A percentile compares a stretch with the other conserved stretches of the same genome.
phyloP scores from a whole-genome alignment of 1,140 invertebrate species.

The Saccostrea cuccullata region DNA sequence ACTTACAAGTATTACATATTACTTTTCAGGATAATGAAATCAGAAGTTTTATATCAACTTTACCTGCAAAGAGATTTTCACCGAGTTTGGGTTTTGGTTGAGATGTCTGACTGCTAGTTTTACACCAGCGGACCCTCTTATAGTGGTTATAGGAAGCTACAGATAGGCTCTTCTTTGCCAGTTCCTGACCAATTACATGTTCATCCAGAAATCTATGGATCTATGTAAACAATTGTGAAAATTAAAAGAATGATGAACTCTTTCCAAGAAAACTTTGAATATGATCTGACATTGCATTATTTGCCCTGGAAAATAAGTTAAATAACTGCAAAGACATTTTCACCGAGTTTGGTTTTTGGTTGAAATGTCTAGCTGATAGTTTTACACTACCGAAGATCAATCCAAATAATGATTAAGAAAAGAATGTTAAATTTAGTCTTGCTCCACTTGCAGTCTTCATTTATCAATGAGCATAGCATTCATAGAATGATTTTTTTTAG shows the following conservation, averaged over 20 bases:
- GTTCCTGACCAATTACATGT: conserved; percentile 97
- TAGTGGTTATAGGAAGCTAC: conserved; percentile 99
- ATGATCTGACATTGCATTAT: too few species aligned
- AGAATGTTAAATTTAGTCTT: too few species aligned
- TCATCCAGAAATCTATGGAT: conserved; percentile 97
- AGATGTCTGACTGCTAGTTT: not conserved
- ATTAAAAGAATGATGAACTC: not conserved
- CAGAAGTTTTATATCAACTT: not conserved
- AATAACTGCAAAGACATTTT: too few species aligned
- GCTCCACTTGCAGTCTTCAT: too few species aligned
- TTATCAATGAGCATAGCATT: too few species aligned
- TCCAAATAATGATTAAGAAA: not conserved
- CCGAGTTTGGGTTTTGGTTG: conserved; percentile 80
- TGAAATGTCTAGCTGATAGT: too few species aligned
- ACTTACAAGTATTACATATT: too few species aligned
- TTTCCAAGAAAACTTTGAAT: not conserved
- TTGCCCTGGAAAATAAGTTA: too few species aligned
- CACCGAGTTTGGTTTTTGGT: too few species aligned
- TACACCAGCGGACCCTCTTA: conserved; percentile 83
- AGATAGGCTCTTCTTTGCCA: conserved; percentile 97
- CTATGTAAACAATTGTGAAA: conserved; percentile 74
- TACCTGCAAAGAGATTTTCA: conserved; percentile 80
- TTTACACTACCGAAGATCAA: too few species aligned
- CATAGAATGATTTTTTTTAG: too few species aligned
- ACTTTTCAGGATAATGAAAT: too few species aligned